Percentiles rank a stretch among this genome's conserved stretches.
Evolutionary conservation across 2,113 vertebrate species (phyloP).

Genomic region (Ageneiosus marmoratus): DNA sequence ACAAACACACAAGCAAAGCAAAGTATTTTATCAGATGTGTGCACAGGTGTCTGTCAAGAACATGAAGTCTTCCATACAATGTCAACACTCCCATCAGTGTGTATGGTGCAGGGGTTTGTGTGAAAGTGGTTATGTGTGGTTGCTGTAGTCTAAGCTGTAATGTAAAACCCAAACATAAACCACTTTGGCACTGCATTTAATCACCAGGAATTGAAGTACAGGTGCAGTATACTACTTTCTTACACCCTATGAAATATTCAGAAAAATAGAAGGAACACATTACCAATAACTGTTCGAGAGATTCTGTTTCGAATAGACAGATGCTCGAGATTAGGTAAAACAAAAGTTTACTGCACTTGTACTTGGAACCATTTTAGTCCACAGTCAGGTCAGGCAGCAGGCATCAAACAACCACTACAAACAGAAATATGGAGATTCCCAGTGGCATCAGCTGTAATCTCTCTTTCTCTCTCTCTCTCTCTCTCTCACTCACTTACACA

Average conservation of each 20-base stretch:
- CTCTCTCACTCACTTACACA: background rate
- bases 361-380: conserved; percentile 28
- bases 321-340: background rate
- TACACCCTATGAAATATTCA: background rate
- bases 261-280: background rate
- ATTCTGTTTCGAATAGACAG: background rate
- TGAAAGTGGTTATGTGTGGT: conserved; percentile 14
- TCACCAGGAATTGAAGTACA: conserved; percentile 18
- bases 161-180: conserved; percentile 20
- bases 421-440: conserved; percentile 30
- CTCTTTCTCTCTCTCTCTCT: background rate
- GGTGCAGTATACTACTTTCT: conserved; percentile 3
- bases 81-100: conserved; percentile 38
- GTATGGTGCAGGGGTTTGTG: conserved; percentile 11
- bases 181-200: conserved; percentile 3
- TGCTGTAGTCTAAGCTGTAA: background rate
- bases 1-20: conserved; percentile 13
- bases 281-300: background rate
- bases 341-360: conserved; percentile 13
- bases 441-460: conserved; percentile 27
- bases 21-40: conserved; percentile 15
- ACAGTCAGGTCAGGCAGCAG: conserved; percentile 60
- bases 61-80: background rate
- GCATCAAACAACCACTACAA: conserved; percentile 57
- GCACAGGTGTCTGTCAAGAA: background rate